phyloP scores from a whole-genome alignment of 1,140 invertebrate genomes.

The Drosophila pachea region DNA sequence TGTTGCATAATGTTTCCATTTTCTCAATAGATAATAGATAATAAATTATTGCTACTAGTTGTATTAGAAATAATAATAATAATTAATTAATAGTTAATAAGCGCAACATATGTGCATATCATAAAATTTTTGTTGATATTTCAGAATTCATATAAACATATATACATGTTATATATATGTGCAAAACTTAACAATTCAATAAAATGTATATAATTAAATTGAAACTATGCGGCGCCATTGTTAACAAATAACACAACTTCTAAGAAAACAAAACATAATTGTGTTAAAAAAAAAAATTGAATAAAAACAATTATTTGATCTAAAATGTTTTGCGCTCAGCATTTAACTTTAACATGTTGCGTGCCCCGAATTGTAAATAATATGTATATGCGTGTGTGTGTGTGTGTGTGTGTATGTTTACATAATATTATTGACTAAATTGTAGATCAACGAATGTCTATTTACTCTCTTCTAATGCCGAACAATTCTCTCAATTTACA shows the following conservation, averaged over 20 bases:
- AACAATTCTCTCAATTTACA: slow-evolving; percentile 14
- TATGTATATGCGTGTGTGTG: slow-evolving; percentile 10
- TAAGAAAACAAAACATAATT: slow-evolving; percentile 38
- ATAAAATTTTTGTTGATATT: background rate
- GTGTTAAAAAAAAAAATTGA: slow-evolving; percentile 39
- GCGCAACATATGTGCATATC: slow-evolving; percentile 45
- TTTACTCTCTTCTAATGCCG: slow-evolving; percentile 40
- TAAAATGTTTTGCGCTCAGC: slow-evolving; percentile 26
- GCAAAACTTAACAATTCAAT: slow-evolving; percentile 18
- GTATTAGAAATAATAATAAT: slow-evolving; percentile 68
- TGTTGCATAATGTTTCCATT: slow-evolving; percentile 53
- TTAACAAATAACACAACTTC: slow-evolving; percentile 27
- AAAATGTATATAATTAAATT: slow-evolving; percentile 20
- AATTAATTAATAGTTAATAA: slow-evolving; percentile 72
- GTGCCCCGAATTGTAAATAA: slow-evolving; percentile 2
- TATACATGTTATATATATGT: slow-evolving; percentile 1
- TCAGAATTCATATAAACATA: background rate
- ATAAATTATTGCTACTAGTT: slow-evolving; percentile 64
- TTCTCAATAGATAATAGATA: slow-evolving; percentile 61
- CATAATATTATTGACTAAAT: slow-evolving; percentile 72
- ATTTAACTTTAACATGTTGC: slow-evolving; percentile 32
- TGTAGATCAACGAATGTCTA: slow-evolving; percentile 76
- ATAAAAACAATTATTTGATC: slow-evolving; percentile 48
- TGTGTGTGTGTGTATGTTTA: slow-evolving; percentile 33
- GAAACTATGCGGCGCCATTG: background rate